phyloP scores from a whole-genome alignment of 2,797 vertebrate species.

The Erithacus rubecula region DNA sequence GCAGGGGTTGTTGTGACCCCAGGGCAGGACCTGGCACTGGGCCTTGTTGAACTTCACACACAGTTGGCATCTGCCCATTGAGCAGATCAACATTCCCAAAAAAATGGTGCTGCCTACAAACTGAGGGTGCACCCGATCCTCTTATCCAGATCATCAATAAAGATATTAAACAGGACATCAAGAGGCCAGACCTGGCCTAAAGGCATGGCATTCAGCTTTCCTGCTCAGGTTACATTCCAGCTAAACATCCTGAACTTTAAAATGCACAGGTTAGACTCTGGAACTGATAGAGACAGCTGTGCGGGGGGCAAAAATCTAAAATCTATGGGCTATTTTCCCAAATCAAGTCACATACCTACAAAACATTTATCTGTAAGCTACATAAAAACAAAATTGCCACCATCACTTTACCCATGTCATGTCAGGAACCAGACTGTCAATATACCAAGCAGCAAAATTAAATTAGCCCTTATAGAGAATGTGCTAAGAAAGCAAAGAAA shows the following conservation, averaged over 20 bases:
- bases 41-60: neutral
- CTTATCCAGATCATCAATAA: neutral
- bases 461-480: neutral
- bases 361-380: neutral
- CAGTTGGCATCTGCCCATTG: rapidly evolving
- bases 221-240: neutral
- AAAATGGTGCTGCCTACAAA: neutral
- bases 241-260: neutral
- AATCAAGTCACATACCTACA: neutral
- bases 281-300: neutral
- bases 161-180: neutral
- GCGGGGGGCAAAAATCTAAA: neutral
- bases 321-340: neutral
- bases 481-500: neutral
- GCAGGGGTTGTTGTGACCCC: neutral
- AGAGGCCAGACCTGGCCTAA: neutral
- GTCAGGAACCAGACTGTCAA: neutral
- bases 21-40: neutral
- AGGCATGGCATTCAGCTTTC: neutral
- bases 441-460: neutral
- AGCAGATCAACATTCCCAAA: neutral
- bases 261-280: neutral
- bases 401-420: neutral
- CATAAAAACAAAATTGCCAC: neutral
- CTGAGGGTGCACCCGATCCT: rapidly evolving